Evolutionary conservation across 2,113 vertebrate genomes (phyloP).

Genomic region (Condylura cristata): DNA sequence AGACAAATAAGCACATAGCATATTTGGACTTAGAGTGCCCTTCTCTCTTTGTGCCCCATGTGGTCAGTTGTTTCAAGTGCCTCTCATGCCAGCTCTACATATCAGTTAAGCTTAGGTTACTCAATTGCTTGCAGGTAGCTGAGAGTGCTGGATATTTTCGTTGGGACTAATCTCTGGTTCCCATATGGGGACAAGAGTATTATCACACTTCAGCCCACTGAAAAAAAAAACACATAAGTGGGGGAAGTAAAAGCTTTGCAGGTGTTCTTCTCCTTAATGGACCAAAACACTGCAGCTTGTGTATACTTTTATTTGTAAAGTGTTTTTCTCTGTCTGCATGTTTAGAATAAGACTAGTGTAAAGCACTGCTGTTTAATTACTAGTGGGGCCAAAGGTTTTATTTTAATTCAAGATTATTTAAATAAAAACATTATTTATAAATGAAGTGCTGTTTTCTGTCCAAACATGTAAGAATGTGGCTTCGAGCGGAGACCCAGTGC

Average conservation of each 20-base stretch:
- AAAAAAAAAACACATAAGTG: not conserved
- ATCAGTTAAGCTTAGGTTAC: not conserved
- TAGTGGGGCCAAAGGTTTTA: conserved; percentile 70
- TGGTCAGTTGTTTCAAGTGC: conserved; percentile 38
- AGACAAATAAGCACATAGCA: conserved; percentile 1
- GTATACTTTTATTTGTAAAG: conserved; percentile 56
- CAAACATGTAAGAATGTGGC: conserved; percentile 56
- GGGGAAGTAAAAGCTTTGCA: conserved; percentile 42
- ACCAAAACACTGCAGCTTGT: conserved; percentile 39
- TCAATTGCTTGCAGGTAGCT: conserved; percentile 41
- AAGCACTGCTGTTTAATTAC: conserved; percentile 71
- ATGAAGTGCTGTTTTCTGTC: conserved; percentile 68
- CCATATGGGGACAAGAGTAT: conserved; percentile 34
- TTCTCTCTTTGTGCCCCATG: conserved; percentile 14
- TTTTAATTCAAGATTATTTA: conserved; percentile 75
- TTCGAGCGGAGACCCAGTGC: conserved; percentile 27
- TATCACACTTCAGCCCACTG: conserved; percentile 55
- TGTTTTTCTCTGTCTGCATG: conserved; percentile 65
- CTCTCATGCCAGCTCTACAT: conserved; percentile 25
- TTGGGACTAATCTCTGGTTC: conserved; percentile 53
- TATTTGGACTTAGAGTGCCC: conserved; percentile 29
- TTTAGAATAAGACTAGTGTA: conserved; percentile 61
- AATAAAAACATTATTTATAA: conserved; percentile 76
- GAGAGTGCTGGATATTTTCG: not conserved
- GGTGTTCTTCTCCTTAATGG: conserved; percentile 58